A percentile compares a stretch with the other conserved stretches of the same genome.
Conservation (phyloP, 2,888 invertebrate species). For the Chrysomela aeneicollis region DNA sequence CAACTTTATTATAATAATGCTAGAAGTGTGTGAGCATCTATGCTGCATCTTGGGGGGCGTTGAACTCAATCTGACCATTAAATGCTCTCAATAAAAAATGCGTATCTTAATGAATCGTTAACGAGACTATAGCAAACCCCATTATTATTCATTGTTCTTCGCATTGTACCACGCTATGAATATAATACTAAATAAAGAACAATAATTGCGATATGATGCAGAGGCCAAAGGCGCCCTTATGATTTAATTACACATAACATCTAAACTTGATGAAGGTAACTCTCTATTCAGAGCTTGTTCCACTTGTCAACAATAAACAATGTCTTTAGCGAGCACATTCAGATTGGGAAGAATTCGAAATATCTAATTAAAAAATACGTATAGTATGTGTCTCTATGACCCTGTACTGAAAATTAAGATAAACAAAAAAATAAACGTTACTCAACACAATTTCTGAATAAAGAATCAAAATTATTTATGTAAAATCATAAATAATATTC, state of each 20-base stretch:
- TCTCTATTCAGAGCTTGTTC: too few relatives aligned
- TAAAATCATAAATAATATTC: too few relatives aligned
- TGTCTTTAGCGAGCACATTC: too few relatives aligned
- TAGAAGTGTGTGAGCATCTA: neutral
- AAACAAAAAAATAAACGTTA: too few relatives aligned
- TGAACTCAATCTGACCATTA: neutral
- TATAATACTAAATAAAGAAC: neutral
- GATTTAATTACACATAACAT: neutral
- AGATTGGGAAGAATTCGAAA: too few relatives aligned
- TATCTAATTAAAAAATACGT: too few relatives aligned
- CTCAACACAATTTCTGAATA: too few relatives aligned
- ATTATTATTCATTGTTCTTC: slow-evolving; percentile 4
- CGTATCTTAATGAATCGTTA: slow-evolving; percentile 3
- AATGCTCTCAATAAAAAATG: neutral
- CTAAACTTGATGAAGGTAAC: neutral
- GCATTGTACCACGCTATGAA: neutral
- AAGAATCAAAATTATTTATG: too few relatives aligned
- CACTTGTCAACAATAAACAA: too few relatives aligned
- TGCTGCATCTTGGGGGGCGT: neutral
- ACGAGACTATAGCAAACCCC: neutral
- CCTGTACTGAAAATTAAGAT: too few relatives aligned
- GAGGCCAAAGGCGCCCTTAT: neutral
- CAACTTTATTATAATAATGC: too few relatives aligned
- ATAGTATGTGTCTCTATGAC: too few relatives aligned
- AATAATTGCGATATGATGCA: neutral